Evolutionary conservation across 1,140 invertebrate species (phyloP), one percentile per base, ranked within the genome.

Genomic region (Pseudobourletiella spinata): DNA sequence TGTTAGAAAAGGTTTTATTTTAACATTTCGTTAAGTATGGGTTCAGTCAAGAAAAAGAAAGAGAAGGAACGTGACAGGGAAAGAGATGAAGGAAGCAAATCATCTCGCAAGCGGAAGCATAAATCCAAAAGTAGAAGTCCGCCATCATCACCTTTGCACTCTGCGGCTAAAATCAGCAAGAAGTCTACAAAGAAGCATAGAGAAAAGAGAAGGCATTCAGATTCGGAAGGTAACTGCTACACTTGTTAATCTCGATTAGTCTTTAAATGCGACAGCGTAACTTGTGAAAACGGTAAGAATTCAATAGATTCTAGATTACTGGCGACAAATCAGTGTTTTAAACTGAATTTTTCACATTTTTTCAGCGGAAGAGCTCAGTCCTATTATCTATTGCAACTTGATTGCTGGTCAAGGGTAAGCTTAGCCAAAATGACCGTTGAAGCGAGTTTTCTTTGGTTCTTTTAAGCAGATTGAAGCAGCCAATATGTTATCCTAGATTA

Each of bases 31-130:
- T n/a, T n/a, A n/a, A n/a, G n/a, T n/a, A n/a, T n/a, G n/a, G n/a
- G n/a, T n/a, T n/a, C n/a, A n/a, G n/a, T n/a, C n/a, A 69, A 69
- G 42, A 69, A 69, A 51, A 61, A 69, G 30, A 71, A 71, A 46
- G 63, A 69, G 18, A 71, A 70, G 61, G 69, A 70, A 14, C 62
- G 59, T 18, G 59, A 62, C 15, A 39, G 25, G 4, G 24, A n/a
- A 2, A 60, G 48, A 35, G 54, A 59, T n/a, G 24, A 28, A n/a
- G 29, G 48, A n/a, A 54, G 63, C 1, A 59, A 58, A 22, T 58
- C 58, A 43, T 54, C 56, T 26, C 39, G 35, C 2, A 57, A 60
- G 46, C 11, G 50, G 2, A 60, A 60, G 16, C 52, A 50, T n/a
- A 54, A 62, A 20, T 42, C 62, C n/a, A 62, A 59, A 30, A n/a